Evolutionary conservation across 2,113 vertebrate genomes (phyloP), one percentile per base, ranked within the genome.

Genomic region (Entomyzon cyanotis): DNA sequence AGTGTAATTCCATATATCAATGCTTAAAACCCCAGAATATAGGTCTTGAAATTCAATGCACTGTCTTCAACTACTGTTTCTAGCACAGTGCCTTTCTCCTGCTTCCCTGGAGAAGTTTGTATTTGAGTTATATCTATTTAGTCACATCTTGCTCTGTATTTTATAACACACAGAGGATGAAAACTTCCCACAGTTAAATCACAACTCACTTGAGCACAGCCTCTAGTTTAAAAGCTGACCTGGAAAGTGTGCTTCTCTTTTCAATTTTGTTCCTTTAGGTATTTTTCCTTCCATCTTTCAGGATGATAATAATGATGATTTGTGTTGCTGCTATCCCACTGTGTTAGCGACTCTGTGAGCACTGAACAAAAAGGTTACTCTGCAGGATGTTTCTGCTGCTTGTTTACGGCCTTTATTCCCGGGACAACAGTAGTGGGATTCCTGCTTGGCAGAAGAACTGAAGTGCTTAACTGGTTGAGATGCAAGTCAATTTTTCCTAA

Each of bases 251-350:
- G 8, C 56, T 84, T 93, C 39, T 15, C 80, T 91, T 89, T 93
- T 81, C 69, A 87, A 3, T 94, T 97, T 77, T 60, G 8, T 59
- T 87, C 87, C 89, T 87, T 86, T 60, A 80, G 76, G 22, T 95
- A 63, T 90, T 96, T 91, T 90, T 55, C 71, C 55, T 39, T 90
- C 85, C 67, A 22, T 91, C 94, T 92, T 90, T 92, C 69, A 78
- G 69, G 69, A 83, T 64, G 47, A 74, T 90, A 87, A 89, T 85
- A 90, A 92, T 12, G 52, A 89, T 92, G 86, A 84, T 93, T 89
- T 94, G 86, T 95, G 77, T 89, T 91, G 56, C 80, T 78, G 83
- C 80, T 87, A 3, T 77, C 94, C 93, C 69, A 71, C 95, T 96
- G 94, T 0, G 68, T 84, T 78, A 86, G 84, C 56, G 33, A n/a